Conservation (phyloP, 2,797 vertebrate species). For the Sciurus carolinensis region DNA sequence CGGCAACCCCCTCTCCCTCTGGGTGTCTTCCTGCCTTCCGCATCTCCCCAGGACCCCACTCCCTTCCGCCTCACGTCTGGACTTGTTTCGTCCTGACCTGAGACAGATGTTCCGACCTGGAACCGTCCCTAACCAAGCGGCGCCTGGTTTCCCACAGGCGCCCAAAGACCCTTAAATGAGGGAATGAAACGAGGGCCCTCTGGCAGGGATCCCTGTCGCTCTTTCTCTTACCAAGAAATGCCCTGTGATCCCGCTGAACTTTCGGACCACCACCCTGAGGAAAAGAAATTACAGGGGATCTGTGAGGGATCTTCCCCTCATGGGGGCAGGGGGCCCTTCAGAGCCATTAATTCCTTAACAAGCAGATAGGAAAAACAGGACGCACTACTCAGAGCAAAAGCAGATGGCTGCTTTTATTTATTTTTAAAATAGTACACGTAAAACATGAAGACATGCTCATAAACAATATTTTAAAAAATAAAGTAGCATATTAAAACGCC, state of each 20-base stretch:
- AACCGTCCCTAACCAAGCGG: not conserved
- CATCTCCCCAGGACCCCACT: not conserved
- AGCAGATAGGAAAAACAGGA: not conserved
- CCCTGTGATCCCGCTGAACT: no score
- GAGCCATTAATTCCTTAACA: not conserved
- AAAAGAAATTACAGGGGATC: not conserved
- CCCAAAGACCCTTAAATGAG: fast-evolving
- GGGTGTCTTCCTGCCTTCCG: not conserved
- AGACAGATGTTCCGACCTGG: not conserved
- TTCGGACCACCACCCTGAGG: no score
- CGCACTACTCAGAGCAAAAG: not conserved
- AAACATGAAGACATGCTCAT: not conserved
- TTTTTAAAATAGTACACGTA: not conserved
- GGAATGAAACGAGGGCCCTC: fast-evolving
- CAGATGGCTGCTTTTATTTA: not conserved
- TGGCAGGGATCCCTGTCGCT: fast-evolving
- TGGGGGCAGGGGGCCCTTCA: not conserved
- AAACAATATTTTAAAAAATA: not conserved
- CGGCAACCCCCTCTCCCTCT: not conserved
- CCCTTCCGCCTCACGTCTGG: no score
- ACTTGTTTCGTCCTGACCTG: not conserved
- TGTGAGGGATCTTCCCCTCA: not conserved
- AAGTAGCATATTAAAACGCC: not conserved
- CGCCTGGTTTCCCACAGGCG: fast-evolving
- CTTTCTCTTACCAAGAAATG: not conserved